Evolutionary conservation across 2,797 vertebrate genomes (phyloP).

Genomic region (Amazona finschi): DNA sequence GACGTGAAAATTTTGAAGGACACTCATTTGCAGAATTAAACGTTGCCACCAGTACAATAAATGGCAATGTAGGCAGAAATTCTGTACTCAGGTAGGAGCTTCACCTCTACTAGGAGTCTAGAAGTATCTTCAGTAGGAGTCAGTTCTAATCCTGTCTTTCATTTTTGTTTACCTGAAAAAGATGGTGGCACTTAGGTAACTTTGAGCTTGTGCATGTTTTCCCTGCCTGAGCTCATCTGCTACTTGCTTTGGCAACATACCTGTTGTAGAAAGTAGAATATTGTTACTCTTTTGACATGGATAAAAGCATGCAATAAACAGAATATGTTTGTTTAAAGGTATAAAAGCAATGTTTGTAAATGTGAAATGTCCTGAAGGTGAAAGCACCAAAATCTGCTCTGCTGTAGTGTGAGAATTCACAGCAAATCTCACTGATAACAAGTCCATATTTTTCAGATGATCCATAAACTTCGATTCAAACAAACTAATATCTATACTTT

Average conservation of each 20-base stretch:
- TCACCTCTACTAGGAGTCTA: not conserved
- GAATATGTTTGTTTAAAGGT: not conserved
- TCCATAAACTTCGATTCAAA: not conserved
- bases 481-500: not conserved
- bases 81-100: not conserved
- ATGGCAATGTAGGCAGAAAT: not conserved
- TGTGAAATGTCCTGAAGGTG: not conserved
- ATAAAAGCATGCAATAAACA: not conserved
- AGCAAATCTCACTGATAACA: not conserved
- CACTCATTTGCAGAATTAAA: not conserved
- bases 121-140: not conserved
- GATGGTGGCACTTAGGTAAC: constrained; percentile 83
- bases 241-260: constrained; percentile 85
- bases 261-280: constrained; percentile 59
- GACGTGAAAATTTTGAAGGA: not conserved
- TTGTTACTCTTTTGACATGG: not conserved
- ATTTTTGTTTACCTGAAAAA: constrained; percentile 84
- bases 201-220: constrained; percentile 80
- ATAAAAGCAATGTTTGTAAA: not conserved
- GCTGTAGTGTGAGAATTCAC: not conserved
- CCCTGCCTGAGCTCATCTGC: constrained; percentile 86
- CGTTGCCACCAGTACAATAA: not conserved
- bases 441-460: not conserved
- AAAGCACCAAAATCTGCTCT: not conserved
- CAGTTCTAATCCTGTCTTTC: not conserved